Evolutionary conservation across 1,140 invertebrate genomes (phyloP), one percentile per base, ranked within the genome.

Genomic region (Cyclina sinensis): DNA sequence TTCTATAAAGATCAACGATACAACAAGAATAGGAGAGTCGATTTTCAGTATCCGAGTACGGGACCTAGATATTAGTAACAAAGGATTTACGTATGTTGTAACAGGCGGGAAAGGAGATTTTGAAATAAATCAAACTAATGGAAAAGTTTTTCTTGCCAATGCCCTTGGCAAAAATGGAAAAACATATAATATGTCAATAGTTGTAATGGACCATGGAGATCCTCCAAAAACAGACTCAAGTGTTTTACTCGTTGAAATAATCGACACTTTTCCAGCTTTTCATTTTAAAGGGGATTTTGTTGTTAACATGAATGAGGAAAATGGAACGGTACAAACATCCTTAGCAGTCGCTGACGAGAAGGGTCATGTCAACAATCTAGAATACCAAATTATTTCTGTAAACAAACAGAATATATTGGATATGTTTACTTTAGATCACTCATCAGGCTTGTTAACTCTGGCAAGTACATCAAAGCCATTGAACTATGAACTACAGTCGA

Each of bases 71-170:
- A 39, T 84, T 5, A 57, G 12, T 32, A 70, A 84, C 48, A n/a
- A 24, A 46, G 68, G 68, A 18, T 84, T 84, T 27, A 54, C 68
- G 0, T 84, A 21, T 39, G 39, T 74, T 54, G 18, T 84, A 3
- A 11, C 46, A 32, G 65, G 46, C 46, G 65, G 46, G 18, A 35
- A 46, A 35, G 82, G 82, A 32, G 30, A 51, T 37, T 84, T 84
- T 73, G 18, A 54, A 35, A 84, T 84, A 32, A 73, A 84, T 84
- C n/a, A 32, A 18, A 32, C 62, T 3, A 73, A n/a, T 12, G 82
- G 82, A 24, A 12, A 51, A 14, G 30, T 84, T 32, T 51, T 9
- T 7, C 43, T 84, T 18, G 24, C 37, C 3, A 51, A 74, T 27
- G 11, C 43, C 18, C 18, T 84, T 51, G 27, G 65, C 3, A 18